phyloP scores from a whole-genome alignment of 2,113 vertebrate genomes.

The Charina bottae region DNA sequence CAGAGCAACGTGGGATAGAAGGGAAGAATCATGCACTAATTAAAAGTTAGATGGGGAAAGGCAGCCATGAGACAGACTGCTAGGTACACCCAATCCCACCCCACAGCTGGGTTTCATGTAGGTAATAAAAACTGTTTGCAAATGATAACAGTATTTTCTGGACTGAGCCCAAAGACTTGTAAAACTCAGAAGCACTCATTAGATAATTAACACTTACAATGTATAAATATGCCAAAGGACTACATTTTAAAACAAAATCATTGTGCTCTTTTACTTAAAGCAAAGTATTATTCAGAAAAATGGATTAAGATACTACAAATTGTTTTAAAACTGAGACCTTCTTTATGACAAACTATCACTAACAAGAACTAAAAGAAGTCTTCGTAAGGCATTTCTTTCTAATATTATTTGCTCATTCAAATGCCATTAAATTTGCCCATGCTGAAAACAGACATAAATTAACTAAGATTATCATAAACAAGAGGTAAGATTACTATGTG shows the following conservation, averaged over 20 bases:
- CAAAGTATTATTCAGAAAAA: neutral
- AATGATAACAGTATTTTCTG: neutral
- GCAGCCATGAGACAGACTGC: neutral
- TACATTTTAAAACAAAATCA: constrained; percentile 7
- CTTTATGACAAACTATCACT: constrained; percentile 31
- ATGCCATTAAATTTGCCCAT: constrained; percentile 35
- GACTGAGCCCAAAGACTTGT: neutral
- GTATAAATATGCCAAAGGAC: neutral
- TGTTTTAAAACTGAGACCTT: constrained; percentile 9
- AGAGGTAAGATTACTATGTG: constrained; percentile 27
- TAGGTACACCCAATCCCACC: neutral
- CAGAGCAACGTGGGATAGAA: neutral
- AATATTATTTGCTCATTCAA: constrained; percentile 36
- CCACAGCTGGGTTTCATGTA: neutral
- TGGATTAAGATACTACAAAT: neutral
- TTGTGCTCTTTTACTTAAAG: constrained; percentile 2
- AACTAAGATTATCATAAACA: neutral
- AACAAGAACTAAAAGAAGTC: constrained; percentile 66
- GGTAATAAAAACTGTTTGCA: neutral
- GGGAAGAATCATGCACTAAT: neutral
- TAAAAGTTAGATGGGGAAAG: neutral
- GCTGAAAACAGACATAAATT: constrained; percentile 38
- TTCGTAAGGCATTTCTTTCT: constrained; percentile 54
- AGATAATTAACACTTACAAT: neutral
- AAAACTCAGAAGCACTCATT: neutral